A percentile compares a stretch with the other conserved stretches of the same genome.
Evolutionary conservation across 2,113 vertebrate species (phyloP).

Genomic region (Ailurus styani): DNA sequence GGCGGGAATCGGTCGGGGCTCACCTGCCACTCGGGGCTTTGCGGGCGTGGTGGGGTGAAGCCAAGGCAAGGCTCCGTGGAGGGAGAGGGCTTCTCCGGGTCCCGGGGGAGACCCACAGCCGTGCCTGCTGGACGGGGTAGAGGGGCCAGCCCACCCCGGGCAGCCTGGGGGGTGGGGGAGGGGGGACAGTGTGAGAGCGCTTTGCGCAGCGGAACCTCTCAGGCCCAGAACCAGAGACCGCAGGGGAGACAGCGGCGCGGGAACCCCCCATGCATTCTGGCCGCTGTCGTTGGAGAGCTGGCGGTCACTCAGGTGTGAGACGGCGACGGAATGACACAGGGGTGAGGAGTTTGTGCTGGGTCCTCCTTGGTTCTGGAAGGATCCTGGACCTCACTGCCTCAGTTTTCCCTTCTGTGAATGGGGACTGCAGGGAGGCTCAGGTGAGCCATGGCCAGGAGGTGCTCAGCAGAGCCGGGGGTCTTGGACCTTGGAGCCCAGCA

Average conservation of each 20-base stretch:
- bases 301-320: background rate
- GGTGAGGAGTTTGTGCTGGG: accelerated
- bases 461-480: background rate
- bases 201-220: background rate
- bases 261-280: background rate
- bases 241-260: background rate
- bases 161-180: background rate
- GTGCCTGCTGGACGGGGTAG: background rate
- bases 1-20: background rate
- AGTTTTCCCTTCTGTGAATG: background rate
- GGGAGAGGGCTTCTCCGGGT: background rate
- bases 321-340: accelerated
- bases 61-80: background rate
- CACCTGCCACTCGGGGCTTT: background rate
- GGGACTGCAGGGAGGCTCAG: background rate
- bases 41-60: background rate
- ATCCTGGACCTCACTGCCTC: background rate
- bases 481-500: background rate
- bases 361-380: background rate
- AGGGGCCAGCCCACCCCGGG: background rate
- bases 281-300: background rate
- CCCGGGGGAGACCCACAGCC: background rate
- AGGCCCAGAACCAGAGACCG: background rate
- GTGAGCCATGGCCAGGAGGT: background rate
- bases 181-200: background rate